Conservation (phyloP, 92 coral and sea anemone species). For the Siderastrea radians region DNA sequence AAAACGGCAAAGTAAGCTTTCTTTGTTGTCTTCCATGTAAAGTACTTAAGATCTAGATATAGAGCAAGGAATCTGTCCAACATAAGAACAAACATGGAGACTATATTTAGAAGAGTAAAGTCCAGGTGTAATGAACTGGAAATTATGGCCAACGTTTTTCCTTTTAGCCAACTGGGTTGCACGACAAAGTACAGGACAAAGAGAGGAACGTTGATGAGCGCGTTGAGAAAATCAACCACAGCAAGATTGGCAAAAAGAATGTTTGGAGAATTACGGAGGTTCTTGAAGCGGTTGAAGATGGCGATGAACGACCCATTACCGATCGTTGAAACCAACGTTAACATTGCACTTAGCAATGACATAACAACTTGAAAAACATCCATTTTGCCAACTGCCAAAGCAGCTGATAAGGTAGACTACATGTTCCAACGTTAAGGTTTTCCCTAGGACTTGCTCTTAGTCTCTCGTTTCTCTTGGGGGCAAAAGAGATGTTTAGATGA, state of each 20-base stretch:
- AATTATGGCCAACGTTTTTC: not conserved
- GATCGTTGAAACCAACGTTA: not conserved
- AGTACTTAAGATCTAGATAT: not conserved
- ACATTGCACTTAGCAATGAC: too few relatives aligned
- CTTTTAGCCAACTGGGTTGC: not conserved
- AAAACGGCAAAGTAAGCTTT: not conserved
- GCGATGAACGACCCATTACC: conserved; percentile 8
- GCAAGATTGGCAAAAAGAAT: conserved; percentile 7
- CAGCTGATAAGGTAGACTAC: too few relatives aligned
- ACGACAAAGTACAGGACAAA: not conserved
- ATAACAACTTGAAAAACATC: too few relatives aligned
- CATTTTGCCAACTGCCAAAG: too few relatives aligned
- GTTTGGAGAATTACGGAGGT: not conserved
- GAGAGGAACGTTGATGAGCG: not conserved
- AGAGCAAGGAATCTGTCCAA: conserved; percentile 19
- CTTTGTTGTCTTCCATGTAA: conserved; percentile 10
- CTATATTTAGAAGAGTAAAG: not conserved
- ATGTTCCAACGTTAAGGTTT: too few relatives aligned
- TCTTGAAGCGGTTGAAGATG: conserved; percentile 11
- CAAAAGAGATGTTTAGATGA: too few relatives aligned
- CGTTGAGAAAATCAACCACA: not conserved
- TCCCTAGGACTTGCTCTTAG: too few relatives aligned
- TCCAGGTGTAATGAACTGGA: not conserved
- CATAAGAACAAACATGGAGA: conserved; percentile 8
- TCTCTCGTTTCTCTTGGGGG: too few relatives aligned